Evolutionary conservation across 2,797 vertebrate genomes (phyloP).

Genomic region (Trichosurus vulpecula): DNA sequence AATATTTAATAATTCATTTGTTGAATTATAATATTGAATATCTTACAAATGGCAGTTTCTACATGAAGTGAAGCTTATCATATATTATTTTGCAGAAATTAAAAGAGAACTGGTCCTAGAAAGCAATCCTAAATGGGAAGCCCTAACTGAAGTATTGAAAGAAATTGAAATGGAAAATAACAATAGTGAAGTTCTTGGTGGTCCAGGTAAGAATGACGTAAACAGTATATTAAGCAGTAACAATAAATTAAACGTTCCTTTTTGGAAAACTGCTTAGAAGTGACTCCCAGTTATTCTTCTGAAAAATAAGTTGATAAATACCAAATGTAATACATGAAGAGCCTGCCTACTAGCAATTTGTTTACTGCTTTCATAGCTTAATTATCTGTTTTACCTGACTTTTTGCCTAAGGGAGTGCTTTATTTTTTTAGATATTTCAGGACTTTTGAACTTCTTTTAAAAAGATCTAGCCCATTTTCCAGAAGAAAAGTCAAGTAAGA

Average conservation of each 20-base stretch:
- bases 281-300: not conserved
- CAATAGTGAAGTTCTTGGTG: conserved; percentile 88
- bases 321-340: not conserved
- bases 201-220: conserved; percentile 84
- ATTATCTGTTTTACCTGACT: conserved; percentile 14
- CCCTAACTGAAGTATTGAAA: conserved; percentile 92
- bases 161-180: conserved; percentile 96
- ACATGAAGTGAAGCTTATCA: conserved; percentile 33
- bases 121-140: conserved; percentile 97
- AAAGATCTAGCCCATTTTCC: conserved; percentile 15
- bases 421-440: not conserved
- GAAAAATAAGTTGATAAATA: conserved; percentile 6
- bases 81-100: conserved; percentile 83
- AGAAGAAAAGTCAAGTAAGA: not conserved
- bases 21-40: not conserved
- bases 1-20: too few species aligned
- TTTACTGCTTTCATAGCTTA: not conserved
- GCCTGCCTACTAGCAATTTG: not conserved
- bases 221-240: not conserved
- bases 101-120: conserved; percentile 93
- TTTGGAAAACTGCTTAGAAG: conserved; percentile 39
- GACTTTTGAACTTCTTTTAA: conserved; percentile 14
- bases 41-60: conserved; percentile 52
- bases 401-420: not conserved
- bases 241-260: conserved; percentile 9